phyloP scores from a whole-genome alignment of 2,888 invertebrate species.

The Barypeithes pellucidus region DNA sequence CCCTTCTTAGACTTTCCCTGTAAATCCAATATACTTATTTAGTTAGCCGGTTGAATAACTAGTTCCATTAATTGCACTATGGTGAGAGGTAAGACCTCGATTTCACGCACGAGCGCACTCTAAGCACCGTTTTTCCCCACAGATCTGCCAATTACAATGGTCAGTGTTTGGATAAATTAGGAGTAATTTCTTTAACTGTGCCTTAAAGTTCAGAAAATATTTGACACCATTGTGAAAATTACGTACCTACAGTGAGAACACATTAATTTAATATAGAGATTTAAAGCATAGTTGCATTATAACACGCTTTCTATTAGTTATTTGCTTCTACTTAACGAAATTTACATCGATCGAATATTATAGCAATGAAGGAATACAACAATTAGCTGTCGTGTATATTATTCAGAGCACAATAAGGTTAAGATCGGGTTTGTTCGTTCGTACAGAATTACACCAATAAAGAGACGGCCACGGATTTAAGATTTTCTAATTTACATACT shows the following conservation, averaged over 20 bases:
- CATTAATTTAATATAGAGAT: too few species aligned
- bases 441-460: neutral
- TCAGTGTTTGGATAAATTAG: conserved; percentile 4
- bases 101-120: neutral
- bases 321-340: too few species aligned
- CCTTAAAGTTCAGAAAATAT: neutral
- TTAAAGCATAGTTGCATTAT: too few species aligned
- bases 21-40: neutral
- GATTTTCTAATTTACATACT: neutral
- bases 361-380: too few species aligned
- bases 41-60: neutral
- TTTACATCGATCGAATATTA: too few species aligned
- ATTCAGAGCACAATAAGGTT: too few species aligned
- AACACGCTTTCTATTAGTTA: too few species aligned
- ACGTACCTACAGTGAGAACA: too few species aligned
- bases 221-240: neutral
- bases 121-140: neutral
- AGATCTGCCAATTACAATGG: conserved; percentile 17
- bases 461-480: too few species aligned
- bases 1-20: neutral
- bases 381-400: too few species aligned
- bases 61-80: neutral
- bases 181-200: neutral
- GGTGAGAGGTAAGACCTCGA: neutral
- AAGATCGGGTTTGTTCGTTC: too few species aligned